Percentiles rank a stretch among this genome's conserved stretches.
Evolutionary conservation across 1,140 invertebrate species (phyloP).

Genomic region (Archegozetes longisetosus): DNA sequence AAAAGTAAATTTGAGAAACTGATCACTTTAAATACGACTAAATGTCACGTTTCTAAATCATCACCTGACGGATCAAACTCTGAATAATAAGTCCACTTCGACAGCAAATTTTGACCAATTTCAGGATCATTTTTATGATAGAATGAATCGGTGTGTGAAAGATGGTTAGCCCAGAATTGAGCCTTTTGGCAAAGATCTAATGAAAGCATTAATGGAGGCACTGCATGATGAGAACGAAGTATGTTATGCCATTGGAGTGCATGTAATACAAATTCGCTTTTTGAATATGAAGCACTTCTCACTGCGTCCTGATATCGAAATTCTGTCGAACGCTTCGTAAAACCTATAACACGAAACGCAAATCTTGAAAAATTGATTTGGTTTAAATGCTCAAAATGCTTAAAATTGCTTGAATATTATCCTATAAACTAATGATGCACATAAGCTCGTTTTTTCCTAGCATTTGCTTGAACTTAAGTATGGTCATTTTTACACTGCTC

Average conservation of each 20-base stretch:
- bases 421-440: no score
- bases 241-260: constrained; percentile 56
- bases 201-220: constrained; percentile 48
- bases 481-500: no score
- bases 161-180: constrained; percentile 66
- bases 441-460: no score
- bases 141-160: constrained; percentile 56
- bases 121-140: constrained; percentile 49
- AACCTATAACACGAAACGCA: no score
- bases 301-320: background rate
- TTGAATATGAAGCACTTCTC: background rate
- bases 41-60: background rate
- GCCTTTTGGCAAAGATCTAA: constrained; percentile 54
- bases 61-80: background rate
- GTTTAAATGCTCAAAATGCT: no score
- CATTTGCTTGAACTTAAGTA: no score
- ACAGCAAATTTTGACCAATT: constrained; percentile 44
- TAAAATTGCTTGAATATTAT: no score
- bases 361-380: no score
- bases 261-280: background rate
- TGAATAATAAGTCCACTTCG: background rate
- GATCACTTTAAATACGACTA: background rate
- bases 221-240: constrained; percentile 50
- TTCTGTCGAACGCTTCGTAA: background rate
- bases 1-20: background rate